Conservation (phyloP, 2,888 invertebrate genomes). For the Lithophane leautieri region DNA sequence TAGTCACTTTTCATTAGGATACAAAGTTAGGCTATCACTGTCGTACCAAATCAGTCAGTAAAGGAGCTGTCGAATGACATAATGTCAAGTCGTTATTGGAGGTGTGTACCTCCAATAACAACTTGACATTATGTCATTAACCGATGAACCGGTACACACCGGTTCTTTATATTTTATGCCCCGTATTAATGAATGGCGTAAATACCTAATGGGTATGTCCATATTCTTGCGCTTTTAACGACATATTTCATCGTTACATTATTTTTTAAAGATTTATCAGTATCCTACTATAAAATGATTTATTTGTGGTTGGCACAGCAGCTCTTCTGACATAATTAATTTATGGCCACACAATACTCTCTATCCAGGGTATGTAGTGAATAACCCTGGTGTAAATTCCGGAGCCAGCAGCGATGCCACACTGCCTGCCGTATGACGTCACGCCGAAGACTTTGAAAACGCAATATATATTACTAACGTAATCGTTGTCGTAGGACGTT, state of each 20-base stretch:
- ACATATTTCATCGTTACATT: background rate
- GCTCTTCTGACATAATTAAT: background rate
- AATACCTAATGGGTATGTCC: background rate
- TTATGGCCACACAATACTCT: constrained; percentile 44
- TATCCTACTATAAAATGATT: background rate
- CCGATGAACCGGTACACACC: too few relatives aligned
- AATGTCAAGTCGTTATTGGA: too few relatives aligned
- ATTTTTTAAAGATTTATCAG: background rate
- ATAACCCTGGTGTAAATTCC: constrained; percentile 41
- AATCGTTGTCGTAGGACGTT: background rate
- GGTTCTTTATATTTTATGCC: too few relatives aligned
- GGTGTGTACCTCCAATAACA: too few relatives aligned
- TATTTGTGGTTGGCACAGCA: background rate
- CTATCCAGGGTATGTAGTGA: constrained; percentile 42
- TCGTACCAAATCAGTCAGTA: too few relatives aligned
- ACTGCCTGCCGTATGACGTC: constrained; percentile 38
- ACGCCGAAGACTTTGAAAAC: constrained; percentile 16
- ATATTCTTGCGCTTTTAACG: background rate
- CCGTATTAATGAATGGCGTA: too few relatives aligned
- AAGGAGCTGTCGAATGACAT: too few relatives aligned
- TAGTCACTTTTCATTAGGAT: background rate
- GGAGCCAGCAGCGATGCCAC: constrained; percentile 25
- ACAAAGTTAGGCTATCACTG: too few relatives aligned
- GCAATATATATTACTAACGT: background rate
- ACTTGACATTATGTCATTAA: too few relatives aligned